Conservation (phyloP, 1,140 invertebrate genomes). For the Melanaphis sacchari region DNA sequence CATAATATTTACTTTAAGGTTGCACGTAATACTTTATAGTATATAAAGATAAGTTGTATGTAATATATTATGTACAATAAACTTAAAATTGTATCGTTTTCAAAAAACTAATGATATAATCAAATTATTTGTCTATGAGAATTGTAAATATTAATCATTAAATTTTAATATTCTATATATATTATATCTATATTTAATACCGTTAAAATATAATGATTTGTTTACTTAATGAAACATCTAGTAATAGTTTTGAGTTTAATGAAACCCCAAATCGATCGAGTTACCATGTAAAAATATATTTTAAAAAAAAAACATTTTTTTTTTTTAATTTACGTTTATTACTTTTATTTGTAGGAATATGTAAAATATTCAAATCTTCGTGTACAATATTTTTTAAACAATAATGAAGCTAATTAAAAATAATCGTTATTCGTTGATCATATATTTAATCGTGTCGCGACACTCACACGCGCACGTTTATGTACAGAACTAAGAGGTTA, state of each 20-base stretch:
- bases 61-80: too few species aligned
- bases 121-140: neutral
- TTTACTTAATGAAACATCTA: neutral
- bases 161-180: neutral
- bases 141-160: neutral
- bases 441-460: neutral
- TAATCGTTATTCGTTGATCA: too few species aligned
- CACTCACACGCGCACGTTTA: neutral
- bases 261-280: neutral
- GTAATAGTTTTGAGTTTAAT: neutral
- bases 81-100: neutral
- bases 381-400: neutral
- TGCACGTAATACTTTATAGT: too few species aligned
- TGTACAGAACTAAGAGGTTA: neutral
- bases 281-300: neutral
- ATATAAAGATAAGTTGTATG: neutral
- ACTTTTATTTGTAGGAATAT: neutral
- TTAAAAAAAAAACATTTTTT: neutral
- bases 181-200: too few species aligned
- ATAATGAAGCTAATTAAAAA: neutral
- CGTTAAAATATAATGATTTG: neutral
- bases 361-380: neutral
- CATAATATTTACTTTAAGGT: too few species aligned
- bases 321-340: neutral
- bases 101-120: neutral